Base-by-base conservation (phyloP, 2,888 invertebrate genomes). In the Drosophila suboccidentalis region DNA sequence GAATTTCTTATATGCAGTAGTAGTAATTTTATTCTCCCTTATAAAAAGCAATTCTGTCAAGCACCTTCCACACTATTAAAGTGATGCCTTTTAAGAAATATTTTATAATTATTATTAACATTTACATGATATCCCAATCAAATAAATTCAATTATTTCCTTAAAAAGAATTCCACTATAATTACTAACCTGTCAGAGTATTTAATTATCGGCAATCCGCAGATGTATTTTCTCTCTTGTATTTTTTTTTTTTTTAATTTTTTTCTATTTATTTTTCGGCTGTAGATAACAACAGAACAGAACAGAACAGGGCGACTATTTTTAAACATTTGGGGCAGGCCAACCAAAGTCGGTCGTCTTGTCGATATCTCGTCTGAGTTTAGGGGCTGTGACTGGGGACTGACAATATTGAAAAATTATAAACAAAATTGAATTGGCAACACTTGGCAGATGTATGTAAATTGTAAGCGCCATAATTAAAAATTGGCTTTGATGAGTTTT, bases 301-400 rank as follows among this genome's bases (percentile, higher is more conserved):
- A 26, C 5, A 84, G 72, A 83, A 69, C 49, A 65, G 60, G 61
- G 55, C 22, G 63, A 73, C 75, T 87, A 87, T 87, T 87, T 83
- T 71, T 87, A 87, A 71, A 88, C 78, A 87, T 86, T 87, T 87
- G 86, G 88, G 86, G 82, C 85, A 85, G 85, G 77, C 86, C 81
- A 69, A 71, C 63, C 47, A 26, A 69, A 75, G 54, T 62, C 65
- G 68, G 26, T 46, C 78, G 83, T 66, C 78, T 76, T 80, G 83
- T 83, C 86, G 80, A 83, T 83, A 82, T 71, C 64, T 67, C 64
- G 69, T 49, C 51, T 44, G 15, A 41, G 51, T 64, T 47, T 67
- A 19, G 46, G 47, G 46, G 62, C 41, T 41, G 39, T 51, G 60
- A 49, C 57, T 65, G 78, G 51, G 64, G 22, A 38, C 71, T 71